A percentile compares a stretch with the other conserved stretches of the same genome.
These are phyloP conservation scores for Rissa tridactyla DNA, from an alignment of 2,113 vertebrate genomes.

Conservation along the genomic window DNA sequence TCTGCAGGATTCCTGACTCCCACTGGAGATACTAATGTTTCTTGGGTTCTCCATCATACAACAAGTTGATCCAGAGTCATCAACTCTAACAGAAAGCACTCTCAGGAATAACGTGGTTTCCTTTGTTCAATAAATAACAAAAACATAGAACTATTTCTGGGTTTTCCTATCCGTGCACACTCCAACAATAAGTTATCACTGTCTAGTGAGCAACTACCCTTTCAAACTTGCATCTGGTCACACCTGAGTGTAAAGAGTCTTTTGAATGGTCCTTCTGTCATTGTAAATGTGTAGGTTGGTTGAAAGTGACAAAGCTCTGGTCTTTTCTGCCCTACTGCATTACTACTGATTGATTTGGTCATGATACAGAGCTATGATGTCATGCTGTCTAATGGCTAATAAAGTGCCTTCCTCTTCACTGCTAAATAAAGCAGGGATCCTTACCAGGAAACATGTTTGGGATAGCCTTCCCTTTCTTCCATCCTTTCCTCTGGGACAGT, in stretches of 20 bases:
- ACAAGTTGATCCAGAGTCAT: not conserved
- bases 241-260: not conserved
- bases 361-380: not conserved
- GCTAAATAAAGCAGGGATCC: not conserved
- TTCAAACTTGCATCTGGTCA: not conserved
- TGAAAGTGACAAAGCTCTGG: not conserved
- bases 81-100: not conserved
- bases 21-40: not conserved
- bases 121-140: not conserved
- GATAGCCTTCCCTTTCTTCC: not conserved
- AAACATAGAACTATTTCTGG: not conserved
- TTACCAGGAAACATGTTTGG: not conserved
- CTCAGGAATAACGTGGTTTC: not conserved
- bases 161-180: not conserved
- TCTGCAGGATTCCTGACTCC: not conserved
- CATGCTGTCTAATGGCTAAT: not conserved
- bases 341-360: not conserved
- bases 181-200: not conserved
- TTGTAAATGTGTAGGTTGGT: not conserved
- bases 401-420: not conserved
- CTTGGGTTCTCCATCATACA: not conserved
- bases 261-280: not conserved
- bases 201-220: not conserved
- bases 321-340: not conserved
- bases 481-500: not conserved